Evolutionary conservation across 2,113 vertebrate species (phyloP), one percentile per base, ranked within the genome.

Genomic region (Pseudorhombus dupliciocellatus): DNA sequence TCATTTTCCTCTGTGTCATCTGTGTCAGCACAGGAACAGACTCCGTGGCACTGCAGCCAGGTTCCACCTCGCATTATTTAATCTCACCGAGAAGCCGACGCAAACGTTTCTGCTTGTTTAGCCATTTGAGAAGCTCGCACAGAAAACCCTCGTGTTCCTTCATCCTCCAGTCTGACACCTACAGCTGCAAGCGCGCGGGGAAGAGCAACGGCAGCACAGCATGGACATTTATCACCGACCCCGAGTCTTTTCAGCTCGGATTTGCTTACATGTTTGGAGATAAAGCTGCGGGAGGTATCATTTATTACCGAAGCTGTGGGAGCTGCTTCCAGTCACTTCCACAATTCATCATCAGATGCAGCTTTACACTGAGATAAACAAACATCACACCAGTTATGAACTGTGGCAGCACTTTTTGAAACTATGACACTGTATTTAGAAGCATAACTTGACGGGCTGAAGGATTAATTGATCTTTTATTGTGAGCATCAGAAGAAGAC

Each of bases 221-320:
- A 21, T 12, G 7, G 42, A 62, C 60, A 83, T 79, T 76, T 24
- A 72, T 83, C 75, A 76, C 56, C 16, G 48, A 56, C 64, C 28
- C 37, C 21, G 24, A 61, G 26, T 46, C 14, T 42, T 73, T 73
- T 62, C 62, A 78, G 51, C 52, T 2, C 0, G 2, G 26, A 50
- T 53, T 54, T 11, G 25, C 51, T 4, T 53, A 48, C 51, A 3
- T 48, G 34, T 77, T 77, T 52, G 11, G 25, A 83, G 79, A 79
- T 77, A 74, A 76, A 78, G 25, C 58, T 75, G 79, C 63, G 63
- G 61, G 42, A 18, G 42, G 55, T 25, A 46, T 46, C 30, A 63
- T 83, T 78, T 48, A 64, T 80, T 73, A 66, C 37, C 21, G 26
- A 40, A 71, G 73, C 67, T 54, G 11, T 24, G 25, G 34, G 56